Evolutionary conservation across 2,797 vertebrate genomes (phyloP).

Genomic region (Girardinus metallicus): DNA sequence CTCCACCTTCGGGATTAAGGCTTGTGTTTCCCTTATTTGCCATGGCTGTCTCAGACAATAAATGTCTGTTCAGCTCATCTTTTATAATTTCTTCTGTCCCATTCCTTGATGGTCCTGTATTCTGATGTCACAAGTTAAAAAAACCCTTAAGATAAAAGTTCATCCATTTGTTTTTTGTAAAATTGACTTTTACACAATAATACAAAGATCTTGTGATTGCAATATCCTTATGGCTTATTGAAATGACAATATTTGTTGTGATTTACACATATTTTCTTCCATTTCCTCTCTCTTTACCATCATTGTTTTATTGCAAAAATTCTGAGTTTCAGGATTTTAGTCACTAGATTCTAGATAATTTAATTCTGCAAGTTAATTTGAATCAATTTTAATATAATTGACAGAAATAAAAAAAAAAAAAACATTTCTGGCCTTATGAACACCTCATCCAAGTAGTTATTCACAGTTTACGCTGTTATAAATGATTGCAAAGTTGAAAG

Average conservation of each 20-base stretch:
- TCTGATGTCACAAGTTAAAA: not conserved
- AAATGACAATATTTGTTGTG: not conserved
- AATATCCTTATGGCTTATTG: not conserved
- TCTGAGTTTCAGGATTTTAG: not conserved
- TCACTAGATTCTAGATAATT: not conserved
- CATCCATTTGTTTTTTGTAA: not conserved
- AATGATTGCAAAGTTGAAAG: not conserved
- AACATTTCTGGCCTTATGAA: not conserved
- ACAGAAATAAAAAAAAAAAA: not conserved
- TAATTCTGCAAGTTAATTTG: not conserved
- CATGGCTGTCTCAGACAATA: slow-evolving; percentile 59
- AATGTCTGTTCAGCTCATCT: slow-evolving; percentile 63
- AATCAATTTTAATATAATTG: not conserved
- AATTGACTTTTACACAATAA: not conserved
- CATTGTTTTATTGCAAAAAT: not conserved
- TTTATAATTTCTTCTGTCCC: slow-evolving; percentile 30
- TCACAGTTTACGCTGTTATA: not conserved
- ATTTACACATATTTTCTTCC: not conserved
- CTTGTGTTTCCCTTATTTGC: slow-evolving; percentile 72
- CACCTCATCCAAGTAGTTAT: not conserved
- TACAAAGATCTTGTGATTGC: not conserved
- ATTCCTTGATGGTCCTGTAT: slow-evolving; percentile 22
- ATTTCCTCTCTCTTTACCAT: not conserved
- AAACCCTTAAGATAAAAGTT: not conserved
- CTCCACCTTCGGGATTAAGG: slow-evolving; percentile 73